Evolutionary conservation across 2,113 vertebrate genomes (phyloP).

Genomic region (Crotalus tigris): DNA sequence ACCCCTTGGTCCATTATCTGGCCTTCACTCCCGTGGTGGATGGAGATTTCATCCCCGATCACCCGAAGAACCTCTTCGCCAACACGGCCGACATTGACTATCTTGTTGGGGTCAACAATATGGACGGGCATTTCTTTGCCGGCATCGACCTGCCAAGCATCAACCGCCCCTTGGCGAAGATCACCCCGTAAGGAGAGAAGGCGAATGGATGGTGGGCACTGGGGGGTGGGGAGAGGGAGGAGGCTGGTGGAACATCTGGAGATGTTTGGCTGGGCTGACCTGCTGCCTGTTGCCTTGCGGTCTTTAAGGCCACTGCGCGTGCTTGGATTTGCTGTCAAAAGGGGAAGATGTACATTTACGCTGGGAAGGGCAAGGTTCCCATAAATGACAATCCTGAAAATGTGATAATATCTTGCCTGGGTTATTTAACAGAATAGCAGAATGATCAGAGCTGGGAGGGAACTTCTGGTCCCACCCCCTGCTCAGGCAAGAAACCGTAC

Average conservation of each 20-base stretch:
- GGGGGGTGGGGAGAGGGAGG: fast-evolving
- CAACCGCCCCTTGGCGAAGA: conserved; percentile 61
- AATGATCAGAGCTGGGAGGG: no score
- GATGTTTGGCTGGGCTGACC: neutral
- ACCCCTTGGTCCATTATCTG: conserved; percentile 73
- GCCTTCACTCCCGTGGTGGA: conserved; percentile 78
- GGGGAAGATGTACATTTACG: neutral
- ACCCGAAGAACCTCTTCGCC: conserved; percentile 76
- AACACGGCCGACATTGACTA: conserved; percentile 85
- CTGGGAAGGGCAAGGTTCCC: no score
- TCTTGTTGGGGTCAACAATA: conserved; percentile 82
- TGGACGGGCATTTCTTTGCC: conserved; percentile 87
- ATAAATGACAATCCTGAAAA: no score
- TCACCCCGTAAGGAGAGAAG: conserved; percentile 68
- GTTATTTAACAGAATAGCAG: no score
- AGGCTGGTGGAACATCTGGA: neutral
- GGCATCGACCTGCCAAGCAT: conserved; percentile 75
- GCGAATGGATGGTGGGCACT: fast-evolving
- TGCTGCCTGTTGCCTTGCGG: neutral
- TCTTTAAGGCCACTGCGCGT: no score
- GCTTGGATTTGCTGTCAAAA: neutral
- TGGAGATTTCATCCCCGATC: conserved; percentile 86
- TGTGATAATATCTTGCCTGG: no score
- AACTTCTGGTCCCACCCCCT: no score
- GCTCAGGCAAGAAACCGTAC: no score